Evolutionary conservation across 2,797 vertebrate genomes (phyloP).

Genomic region (Hypotaenidia philippensis): DNA sequence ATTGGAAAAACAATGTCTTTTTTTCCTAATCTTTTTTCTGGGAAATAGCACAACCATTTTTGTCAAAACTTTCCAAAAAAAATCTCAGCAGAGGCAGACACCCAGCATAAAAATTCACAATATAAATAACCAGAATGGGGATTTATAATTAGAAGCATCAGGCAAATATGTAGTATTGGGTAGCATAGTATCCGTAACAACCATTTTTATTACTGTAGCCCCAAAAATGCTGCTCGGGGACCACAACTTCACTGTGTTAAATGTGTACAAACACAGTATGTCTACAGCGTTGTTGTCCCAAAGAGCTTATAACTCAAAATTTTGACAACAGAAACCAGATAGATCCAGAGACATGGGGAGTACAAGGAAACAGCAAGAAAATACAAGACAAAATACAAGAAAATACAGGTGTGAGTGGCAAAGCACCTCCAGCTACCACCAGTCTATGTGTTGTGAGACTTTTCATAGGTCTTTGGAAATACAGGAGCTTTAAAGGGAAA

Average conservation of each 20-base stretch:
- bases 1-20: slow-evolving; percentile 67
- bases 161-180: neutral
- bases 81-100: slow-evolving; percentile 56
- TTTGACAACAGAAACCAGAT: neutral
- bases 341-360: neutral
- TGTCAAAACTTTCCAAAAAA: slow-evolving; percentile 55
- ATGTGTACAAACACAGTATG: neutral
- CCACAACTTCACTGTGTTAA: neutral
- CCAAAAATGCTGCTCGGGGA: neutral
- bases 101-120: slow-evolving; percentile 43
- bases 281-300: neutral
- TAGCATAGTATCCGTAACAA: neutral
- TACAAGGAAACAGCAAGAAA: neutral
- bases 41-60: slow-evolving; percentile 56
- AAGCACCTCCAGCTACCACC: neutral
- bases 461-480: neutral
- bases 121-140: slow-evolving; percentile 33
- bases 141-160: slow-evolving; percentile 39
- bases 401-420: neutral
- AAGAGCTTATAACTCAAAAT: neutral
- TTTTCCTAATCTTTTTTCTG: slow-evolving; percentile 69
- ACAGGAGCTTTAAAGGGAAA: neutral
- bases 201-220: neutral
- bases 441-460: rapidly evolving
- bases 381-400: neutral